Percentiles rank a stretch among this genome's conserved stretches.
phyloP scores from a whole-genome alignment of 2,888 invertebrate species.

The Brassicogethes aeneus region DNA sequence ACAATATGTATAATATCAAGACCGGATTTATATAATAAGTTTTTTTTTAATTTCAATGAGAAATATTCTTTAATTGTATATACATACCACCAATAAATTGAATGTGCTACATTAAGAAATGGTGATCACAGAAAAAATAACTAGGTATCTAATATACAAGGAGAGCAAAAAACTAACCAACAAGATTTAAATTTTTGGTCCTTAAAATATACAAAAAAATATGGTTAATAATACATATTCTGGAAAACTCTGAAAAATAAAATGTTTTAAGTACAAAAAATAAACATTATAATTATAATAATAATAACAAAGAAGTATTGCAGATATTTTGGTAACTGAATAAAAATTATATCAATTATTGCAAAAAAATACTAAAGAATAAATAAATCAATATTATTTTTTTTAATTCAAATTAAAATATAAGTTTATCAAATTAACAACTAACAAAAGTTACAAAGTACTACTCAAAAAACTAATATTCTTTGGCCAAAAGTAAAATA shows the following conservation, averaged over 20 bases:
- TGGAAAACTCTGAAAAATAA: conserved; percentile 6
- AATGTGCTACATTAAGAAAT: conserved; percentile 30
- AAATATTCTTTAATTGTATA: conserved; percentile 20
- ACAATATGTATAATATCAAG: conserved; percentile 27
- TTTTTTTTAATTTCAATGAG: conserved; percentile 26
- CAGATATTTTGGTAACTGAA: conserved; percentile 20
- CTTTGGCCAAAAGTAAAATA: conserved; percentile 22
- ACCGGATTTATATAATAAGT: conserved; percentile 25
- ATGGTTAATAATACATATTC: not conserved
- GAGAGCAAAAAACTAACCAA: not conserved
- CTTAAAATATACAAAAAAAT: not conserved
- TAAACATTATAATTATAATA: conserved; percentile 14
- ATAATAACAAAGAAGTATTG: conserved; percentile 17
- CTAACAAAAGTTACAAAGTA: too few relatives aligned
- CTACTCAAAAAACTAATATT: conserved; percentile 14
- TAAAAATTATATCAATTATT: conserved; percentile 8
- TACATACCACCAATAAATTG: conserved; percentile 30
- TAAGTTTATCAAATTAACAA: conserved; percentile 4
- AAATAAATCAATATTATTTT: not conserved
- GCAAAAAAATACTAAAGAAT: conserved; percentile 2
- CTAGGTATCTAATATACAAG: conserved; percentile 8
- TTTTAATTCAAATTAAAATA: conserved; percentile 7
- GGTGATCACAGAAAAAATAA: conserved; percentile 31
- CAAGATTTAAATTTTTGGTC: not conserved
- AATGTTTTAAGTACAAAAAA: conserved; percentile 19